A percentile compares a stretch with the other conserved stretches of the same genome.
Evolutionary conservation across 2,888 invertebrate species (phyloP).

Genomic region (Cheilosia vernalis): DNA sequence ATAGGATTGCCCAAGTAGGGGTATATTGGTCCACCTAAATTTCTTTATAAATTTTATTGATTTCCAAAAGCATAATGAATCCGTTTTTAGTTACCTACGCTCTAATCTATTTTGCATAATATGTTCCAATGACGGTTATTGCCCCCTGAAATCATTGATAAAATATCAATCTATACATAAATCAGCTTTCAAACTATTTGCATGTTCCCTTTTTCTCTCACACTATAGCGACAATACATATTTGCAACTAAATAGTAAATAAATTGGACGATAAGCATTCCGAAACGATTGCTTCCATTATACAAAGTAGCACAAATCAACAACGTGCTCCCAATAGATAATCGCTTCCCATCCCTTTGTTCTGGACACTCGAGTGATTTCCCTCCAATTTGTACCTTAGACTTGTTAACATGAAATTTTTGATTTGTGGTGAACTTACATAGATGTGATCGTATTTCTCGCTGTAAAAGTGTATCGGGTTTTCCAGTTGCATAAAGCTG

Average conservation of each 20-base stretch:
- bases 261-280: constrained; percentile 54
- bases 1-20: no score
- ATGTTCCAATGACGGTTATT: constrained; percentile 1
- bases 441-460: constrained; percentile 89
- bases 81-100: no score
- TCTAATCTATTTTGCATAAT: no score
- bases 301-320: constrained; percentile 66
- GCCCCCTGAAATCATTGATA: constrained; percentile 3
- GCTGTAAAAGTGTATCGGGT: constrained; percentile 91
- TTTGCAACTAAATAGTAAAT: constrained; percentile 48
- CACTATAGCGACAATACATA: constrained; percentile 37
- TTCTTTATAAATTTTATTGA: no score
- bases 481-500: constrained; percentile 79
- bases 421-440: constrained; percentile 87
- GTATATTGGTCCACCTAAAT: no score
- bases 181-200: constrained; percentile 17
- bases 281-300: constrained; percentile 26
- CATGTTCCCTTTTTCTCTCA: constrained; percentile 22
- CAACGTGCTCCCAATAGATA: constrained; percentile 68
- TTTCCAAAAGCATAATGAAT: no score
- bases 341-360: constrained; percentile 49
- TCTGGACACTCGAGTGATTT: constrained; percentile 3
- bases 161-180: constrained; percentile 9
- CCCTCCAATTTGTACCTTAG: constrained; percentile 5
- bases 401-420: not conserved